Percentiles rank a stretch among this genome's conserved stretches.
phyloP scores from a whole-genome alignment of 2,113 vertebrate genomes.

The Clarias gariepinus region DNA sequence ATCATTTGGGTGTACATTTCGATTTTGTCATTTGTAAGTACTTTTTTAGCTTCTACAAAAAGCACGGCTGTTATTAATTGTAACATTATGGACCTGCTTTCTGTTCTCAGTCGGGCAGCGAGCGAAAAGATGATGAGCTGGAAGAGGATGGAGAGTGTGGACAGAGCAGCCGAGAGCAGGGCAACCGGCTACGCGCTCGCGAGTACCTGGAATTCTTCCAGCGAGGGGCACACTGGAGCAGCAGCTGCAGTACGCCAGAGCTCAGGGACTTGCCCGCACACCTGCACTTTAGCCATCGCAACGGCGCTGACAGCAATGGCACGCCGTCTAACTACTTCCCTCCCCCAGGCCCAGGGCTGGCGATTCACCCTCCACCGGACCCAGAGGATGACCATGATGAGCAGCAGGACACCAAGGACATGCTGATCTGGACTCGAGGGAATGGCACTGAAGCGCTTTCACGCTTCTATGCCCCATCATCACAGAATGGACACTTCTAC shows the following conservation, averaged over 20 bases:
- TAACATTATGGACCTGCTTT: conserved; percentile 12
- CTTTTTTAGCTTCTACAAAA: background rate
- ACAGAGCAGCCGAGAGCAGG: conserved; percentile 76
- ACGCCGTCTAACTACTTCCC: conserved; percentile 69
- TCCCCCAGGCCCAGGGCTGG: conserved; percentile 66
- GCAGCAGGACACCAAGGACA: conserved; percentile 61
- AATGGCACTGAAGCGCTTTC: conserved; percentile 65
- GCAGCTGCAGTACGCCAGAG: conserved; percentile 80
- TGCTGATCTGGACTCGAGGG: conserved; percentile 53
- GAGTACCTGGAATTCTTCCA: conserved; percentile 98
- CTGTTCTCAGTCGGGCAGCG: conserved; percentile 68
- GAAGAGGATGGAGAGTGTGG: conserved; percentile 62
- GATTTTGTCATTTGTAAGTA: background rate
- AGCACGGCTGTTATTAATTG: background rate
- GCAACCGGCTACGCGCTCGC: conserved; percentile 87
- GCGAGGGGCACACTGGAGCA: conserved; percentile 80
- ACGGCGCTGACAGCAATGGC: conserved; percentile 73
- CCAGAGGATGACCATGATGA: conserved; percentile 84
- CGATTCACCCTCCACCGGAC: conserved; percentile 64
- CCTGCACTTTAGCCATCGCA: conserved; percentile 78
- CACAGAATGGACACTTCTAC: conserved; percentile 84
- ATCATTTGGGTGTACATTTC: background rate
- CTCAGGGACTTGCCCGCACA: conserved; percentile 77
- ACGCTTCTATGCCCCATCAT: conserved; percentile 78
- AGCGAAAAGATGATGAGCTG: conserved; percentile 66